Percentiles rank a stretch among this genome's conserved stretches.
Evolutionary conservation across 1,140 invertebrate genomes (phyloP).

Genomic region (Drosophila watanabei): DNA sequence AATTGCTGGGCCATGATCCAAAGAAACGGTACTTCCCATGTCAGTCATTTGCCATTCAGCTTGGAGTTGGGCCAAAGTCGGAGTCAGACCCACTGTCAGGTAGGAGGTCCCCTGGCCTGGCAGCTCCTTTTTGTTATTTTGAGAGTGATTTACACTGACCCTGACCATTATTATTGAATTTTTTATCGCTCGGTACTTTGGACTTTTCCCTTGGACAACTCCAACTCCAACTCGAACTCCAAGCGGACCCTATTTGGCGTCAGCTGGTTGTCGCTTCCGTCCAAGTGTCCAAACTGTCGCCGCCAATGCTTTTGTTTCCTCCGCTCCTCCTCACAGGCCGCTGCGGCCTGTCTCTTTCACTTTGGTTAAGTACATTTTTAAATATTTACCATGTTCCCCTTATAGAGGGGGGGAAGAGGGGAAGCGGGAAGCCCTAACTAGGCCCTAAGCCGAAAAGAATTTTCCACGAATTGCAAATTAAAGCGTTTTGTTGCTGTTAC

Average conservation of each 20-base stretch:
- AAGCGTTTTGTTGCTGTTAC: constrained; percentile 59
- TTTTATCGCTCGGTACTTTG: constrained; percentile 24
- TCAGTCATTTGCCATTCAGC: constrained; percentile 76
- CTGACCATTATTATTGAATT: constrained; percentile 77
- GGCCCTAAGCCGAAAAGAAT: constrained; percentile 58
- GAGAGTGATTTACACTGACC: constrained; percentile 69
- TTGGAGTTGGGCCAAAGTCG: neutral
- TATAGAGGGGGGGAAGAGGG: constrained; percentile 2
- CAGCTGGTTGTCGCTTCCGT: constrained; percentile 77
- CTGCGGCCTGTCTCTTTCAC: constrained; percentile 81
- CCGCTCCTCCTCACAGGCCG: constrained; percentile 17
- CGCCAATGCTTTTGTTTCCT: constrained; percentile 52
- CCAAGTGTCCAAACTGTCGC: constrained; percentile 74
- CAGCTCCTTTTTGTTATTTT: constrained; percentile 6
- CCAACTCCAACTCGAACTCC: neutral
- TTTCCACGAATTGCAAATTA: constrained; percentile 84
- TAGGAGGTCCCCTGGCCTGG: constrained; percentile 6
- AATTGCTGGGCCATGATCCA: constrained; percentile 52
- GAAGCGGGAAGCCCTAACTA: constrained; percentile 41
- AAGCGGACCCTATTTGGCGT: constrained; percentile 35
- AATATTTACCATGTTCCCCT: constrained; percentile 78
- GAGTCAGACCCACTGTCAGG: constrained; percentile 35
- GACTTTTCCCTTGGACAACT: constrained; percentile 5
- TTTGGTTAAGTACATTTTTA: constrained; percentile 84
- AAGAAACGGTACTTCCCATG: constrained; percentile 72